Conservation (phyloP, 2,888 invertebrate genomes). For the Drosophila limbata region DNA sequence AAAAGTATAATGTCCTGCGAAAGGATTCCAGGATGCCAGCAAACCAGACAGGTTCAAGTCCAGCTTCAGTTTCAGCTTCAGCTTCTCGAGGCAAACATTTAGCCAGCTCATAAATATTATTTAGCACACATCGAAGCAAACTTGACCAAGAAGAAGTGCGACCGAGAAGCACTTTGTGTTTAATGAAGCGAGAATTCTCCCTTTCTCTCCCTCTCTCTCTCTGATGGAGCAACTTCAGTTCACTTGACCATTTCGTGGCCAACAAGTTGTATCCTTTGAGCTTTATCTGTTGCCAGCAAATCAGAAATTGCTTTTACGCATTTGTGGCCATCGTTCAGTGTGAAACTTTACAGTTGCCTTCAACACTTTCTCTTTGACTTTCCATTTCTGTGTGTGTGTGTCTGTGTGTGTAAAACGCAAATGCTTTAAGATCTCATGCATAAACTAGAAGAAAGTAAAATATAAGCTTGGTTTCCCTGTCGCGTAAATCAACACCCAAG, state of each 20-base stretch:
- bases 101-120: constrained; percentile 73
- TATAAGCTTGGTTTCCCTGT: constrained; percentile 9
- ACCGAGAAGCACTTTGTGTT: constrained; percentile 50
- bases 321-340: constrained; percentile 57
- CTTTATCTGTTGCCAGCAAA: constrained; percentile 51
- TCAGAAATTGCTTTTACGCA: constrained; percentile 55
- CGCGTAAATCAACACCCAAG: constrained; percentile 31
- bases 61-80: not conserved
- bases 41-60: not conserved
- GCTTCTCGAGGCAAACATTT: constrained; percentile 44
- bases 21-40: constrained; percentile 7
- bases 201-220: constrained; percentile 2
- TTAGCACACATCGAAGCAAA: constrained; percentile 36
- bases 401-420: constrained; percentile 18
- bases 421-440: constrained; percentile 22
- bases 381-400: not conserved
- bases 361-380: constrained; percentile 54
- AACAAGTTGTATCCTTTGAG: constrained; percentile 65
- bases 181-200: constrained; percentile 57
- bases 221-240: constrained; percentile 28
- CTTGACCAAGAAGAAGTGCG: constrained; percentile 48
- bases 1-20: constrained; percentile 45
- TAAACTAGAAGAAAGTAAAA: constrained; percentile 2
- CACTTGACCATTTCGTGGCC: constrained; percentile 52
- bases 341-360: constrained; percentile 59